Evolutionary conservation across 2,888 invertebrate species (phyloP).

Genomic region (Ichneumoninae sp.): DNA sequence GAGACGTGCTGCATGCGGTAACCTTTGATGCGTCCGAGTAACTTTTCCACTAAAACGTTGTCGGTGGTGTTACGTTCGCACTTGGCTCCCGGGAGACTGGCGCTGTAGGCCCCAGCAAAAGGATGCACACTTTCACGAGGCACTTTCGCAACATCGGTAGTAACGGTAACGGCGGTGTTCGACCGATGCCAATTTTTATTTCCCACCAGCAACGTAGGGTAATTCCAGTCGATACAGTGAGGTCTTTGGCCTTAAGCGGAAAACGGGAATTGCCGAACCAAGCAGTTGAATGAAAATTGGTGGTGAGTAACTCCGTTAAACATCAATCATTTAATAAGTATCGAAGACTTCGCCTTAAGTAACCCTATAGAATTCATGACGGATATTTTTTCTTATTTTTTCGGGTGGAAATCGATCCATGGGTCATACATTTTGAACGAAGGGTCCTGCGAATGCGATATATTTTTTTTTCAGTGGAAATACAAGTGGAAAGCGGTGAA

Average conservation of each 20-base stretch:
- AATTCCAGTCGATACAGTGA: not conserved
- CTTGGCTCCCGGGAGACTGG: conserved; percentile 14
- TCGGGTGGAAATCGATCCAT: not conserved
- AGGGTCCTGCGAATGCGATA: not conserved
- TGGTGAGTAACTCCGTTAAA: too few relatives aligned
- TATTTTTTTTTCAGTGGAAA: not conserved
- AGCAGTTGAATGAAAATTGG: not conserved
- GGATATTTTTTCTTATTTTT: not conserved
- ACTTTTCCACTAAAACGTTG: conserved; percentile 32
- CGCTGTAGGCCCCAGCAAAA: not conserved
- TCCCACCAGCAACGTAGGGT: not conserved
- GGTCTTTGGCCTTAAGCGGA: not conserved
- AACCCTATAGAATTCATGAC: not conserved
- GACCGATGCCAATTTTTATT: conserved; percentile 20
- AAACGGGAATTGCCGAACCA: not conserved
- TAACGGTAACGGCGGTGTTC: conserved; percentile 12
- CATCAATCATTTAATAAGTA: not conserved
- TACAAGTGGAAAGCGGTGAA: not conserved
- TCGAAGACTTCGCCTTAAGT: not conserved
- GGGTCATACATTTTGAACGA: not conserved
- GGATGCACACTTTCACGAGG: conserved; percentile 4
- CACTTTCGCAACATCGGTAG: not conserved
- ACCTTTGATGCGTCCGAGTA: conserved; percentile 11
- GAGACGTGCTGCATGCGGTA: not conserved
- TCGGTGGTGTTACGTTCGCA: conserved; percentile 38